Evolutionary conservation across 2,113 vertebrate species (phyloP).

Genomic region (Aegithalos caudatus): DNA sequence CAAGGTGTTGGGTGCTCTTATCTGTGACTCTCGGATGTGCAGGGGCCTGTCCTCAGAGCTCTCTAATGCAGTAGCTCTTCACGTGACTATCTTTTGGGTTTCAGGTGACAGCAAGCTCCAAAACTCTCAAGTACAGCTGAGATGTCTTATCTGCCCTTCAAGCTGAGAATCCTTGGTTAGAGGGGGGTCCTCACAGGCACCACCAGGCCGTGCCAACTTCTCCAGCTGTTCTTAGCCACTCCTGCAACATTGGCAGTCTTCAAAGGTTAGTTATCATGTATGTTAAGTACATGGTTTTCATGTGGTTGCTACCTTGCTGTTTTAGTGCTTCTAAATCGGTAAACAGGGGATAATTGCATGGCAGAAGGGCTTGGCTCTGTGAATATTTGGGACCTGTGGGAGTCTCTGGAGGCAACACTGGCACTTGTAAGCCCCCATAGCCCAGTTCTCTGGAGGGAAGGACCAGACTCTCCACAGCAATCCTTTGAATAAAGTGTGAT

Average conservation of each 20-base stretch:
- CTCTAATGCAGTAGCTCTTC: not conserved
- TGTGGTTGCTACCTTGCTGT: not conserved
- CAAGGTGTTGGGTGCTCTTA: not conserved
- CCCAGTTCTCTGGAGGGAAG: not conserved
- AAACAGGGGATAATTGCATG: not conserved
- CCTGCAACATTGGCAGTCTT: constrained; percentile 3
- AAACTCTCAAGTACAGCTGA: not conserved
- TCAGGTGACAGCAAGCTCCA: constrained; percentile 31
- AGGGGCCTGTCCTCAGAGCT: not conserved
- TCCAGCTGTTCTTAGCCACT: not conserved
- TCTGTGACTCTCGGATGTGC: not conserved
- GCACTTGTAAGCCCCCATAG: not conserved
- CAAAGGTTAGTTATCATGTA: constrained; percentile 32
- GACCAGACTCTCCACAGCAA: not conserved
- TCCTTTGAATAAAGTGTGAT: not conserved
- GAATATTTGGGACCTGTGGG: not conserved
- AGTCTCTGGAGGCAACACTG: not conserved
- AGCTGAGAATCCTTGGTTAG: not conserved
- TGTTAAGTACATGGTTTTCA: not conserved
- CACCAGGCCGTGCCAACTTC: not conserved
- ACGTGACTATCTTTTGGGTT: constrained; percentile 27
- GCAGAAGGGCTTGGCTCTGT: not conserved
- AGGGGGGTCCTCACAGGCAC: not conserved
- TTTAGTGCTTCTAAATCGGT: not conserved
- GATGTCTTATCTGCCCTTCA: constrained; percentile 12